Base-by-base conservation (phyloP, 2,113 vertebrate species). In the Colinus virginianus region DNA sequence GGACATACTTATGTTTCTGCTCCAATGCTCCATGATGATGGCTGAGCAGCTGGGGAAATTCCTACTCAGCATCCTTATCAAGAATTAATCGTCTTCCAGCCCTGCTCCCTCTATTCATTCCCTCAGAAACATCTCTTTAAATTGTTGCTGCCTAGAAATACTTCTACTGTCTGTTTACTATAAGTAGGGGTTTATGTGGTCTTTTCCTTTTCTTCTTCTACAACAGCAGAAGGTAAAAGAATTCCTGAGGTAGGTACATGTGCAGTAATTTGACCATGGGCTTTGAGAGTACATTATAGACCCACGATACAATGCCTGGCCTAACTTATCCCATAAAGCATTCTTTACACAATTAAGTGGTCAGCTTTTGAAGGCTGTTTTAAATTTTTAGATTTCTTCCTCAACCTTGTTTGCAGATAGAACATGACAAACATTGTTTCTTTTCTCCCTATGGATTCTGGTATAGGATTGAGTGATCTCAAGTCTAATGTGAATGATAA, bases 101-200 rank as follows among this genome's bases (percentile, higher is more conserved):
- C 4, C 68, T 64, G 45, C 19, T 13, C 11, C 13, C 17, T 75
- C 91, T 49, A 32, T 55, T 9, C 5, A 21, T 7, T 53, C 20
- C 15, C 7, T 79, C 32, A 34, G 34, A 83, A 74, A 51, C 11
- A 38, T 69, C 5, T 26, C 2, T 77, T 74, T 38, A 18, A 76
- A 30, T 62, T 38, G 12, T 13, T 69, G 2, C 36, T 38, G 13
- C 25, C 25, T 42, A 9, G 34, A 87, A 71, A 38, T n/a, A 25
- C 1, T 42, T 1, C 0, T 6, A 5, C 11, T 45, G 2, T 26
- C 64, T 2, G 0, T 32, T 6, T 2, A n/a, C 21, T 62, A 40
- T 51, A 38, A 66, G 17, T 17, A 74, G 49, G 34, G 8, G 1
- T 45, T 75, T 36, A 2, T 42, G 22, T 66, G 22, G 7, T 1